Evolutionary conservation across 2,888 invertebrate genomes (phyloP).

Genomic region (Colletes collaris): DNA sequence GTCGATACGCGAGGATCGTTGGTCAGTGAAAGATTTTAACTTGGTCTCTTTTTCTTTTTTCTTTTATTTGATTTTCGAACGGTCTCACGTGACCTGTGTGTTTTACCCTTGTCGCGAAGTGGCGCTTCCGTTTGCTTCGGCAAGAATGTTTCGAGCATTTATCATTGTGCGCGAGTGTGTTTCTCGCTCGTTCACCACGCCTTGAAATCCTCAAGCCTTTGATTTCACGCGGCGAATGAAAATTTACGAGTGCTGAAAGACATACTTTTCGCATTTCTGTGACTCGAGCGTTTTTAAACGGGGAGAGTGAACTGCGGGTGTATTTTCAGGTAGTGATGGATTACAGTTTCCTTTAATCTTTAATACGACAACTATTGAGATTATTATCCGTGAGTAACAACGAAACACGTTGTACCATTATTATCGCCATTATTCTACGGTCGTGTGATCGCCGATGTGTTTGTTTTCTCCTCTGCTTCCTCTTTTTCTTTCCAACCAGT

Average conservation of each 20-base stretch:
- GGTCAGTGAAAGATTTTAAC: background rate
- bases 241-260: background rate
- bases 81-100: slow-evolving; percentile 39
- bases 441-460: background rate
- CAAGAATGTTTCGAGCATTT: slow-evolving; percentile 36
- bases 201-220: slow-evolving; percentile 33
- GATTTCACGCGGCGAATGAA: slow-evolving; percentile 9
- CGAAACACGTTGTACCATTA: background rate
- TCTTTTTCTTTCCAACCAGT: background rate
- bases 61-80: slow-evolving; percentile 21
- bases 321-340: background rate
- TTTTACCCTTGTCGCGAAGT: slow-evolving; percentile 40
- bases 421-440: background rate
- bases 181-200: slow-evolving; percentile 31
- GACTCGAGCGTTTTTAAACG: background rate
- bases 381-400: slow-evolving; percentile 7
- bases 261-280: background rate
- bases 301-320: background rate
- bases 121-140: slow-evolving; percentile 42
- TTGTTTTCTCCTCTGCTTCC: too few relatives aligned
- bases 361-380: background rate
- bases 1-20: background rate
- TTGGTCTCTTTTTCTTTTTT: background rate
- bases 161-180: slow-evolving; percentile 19
- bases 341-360: background rate